Percentiles rank a stretch among this genome's conserved stretches.
phyloP scores from a whole-genome alignment of 2,888 invertebrate genomes.

The Nomada fucata region DNA sequence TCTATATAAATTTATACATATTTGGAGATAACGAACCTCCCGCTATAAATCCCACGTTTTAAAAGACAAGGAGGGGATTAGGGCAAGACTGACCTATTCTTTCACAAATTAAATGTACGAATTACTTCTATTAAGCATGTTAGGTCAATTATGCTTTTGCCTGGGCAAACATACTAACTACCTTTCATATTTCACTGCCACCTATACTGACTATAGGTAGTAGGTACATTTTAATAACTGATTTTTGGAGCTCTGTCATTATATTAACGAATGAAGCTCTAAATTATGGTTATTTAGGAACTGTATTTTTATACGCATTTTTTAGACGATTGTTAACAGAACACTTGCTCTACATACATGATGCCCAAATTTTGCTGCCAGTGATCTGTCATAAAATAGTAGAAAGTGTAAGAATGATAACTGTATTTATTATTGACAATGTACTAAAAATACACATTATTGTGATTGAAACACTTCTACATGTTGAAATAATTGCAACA shows the following conservation, averaged over 20 bases:
- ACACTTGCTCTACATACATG: conserved; percentile 49
- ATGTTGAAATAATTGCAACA: conserved; percentile 51
- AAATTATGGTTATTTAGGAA: conserved; percentile 74
- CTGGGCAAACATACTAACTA: conserved; percentile 50
- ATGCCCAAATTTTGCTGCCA: conserved; percentile 73
- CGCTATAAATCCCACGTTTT: conserved; percentile 63
- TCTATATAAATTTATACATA: conserved; percentile 53
- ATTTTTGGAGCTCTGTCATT: conserved; percentile 73
- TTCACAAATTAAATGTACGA: conserved; percentile 73
- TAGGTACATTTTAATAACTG: conserved; percentile 71
- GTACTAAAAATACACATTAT: conserved; percentile 64
- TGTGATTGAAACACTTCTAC: conserved; percentile 59
- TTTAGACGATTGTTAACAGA: conserved; percentile 69
- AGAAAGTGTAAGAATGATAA: conserved; percentile 69
- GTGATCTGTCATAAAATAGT: conserved; percentile 70
- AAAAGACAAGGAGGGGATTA: conserved; percentile 76
- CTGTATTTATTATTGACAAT: conserved; percentile 72
- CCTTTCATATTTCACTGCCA: conserved; percentile 42
- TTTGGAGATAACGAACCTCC: conserved; percentile 80
- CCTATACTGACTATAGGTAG: conserved; percentile 44
- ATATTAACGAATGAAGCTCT: conserved; percentile 73
- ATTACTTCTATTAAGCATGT: conserved; percentile 70
- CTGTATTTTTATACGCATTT: conserved; percentile 76
- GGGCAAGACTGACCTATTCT: conserved; percentile 79
- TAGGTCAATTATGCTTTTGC: conserved; percentile 53